phyloP scores from a whole-genome alignment of 2,888 invertebrate genomes.

The Listrodromus nycthemerus region DNA sequence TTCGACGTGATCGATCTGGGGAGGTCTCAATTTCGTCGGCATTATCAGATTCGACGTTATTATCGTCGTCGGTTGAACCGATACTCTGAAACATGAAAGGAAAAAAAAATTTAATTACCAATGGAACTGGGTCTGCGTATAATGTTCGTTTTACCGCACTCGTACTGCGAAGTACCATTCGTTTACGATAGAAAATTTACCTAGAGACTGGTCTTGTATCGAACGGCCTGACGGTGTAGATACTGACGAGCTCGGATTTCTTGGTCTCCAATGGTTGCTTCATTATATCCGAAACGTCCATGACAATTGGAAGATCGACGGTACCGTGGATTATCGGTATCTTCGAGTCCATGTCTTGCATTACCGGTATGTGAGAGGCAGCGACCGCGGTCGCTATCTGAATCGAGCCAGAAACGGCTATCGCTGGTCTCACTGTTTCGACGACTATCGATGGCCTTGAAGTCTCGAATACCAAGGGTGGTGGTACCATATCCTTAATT shows the following conservation, averaged over 20 bases:
- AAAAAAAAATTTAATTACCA: too few species aligned
- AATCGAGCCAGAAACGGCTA: slow-evolving; percentile 82
- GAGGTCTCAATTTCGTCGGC: slow-evolving; percentile 74
- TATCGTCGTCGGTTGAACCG: slow-evolving; percentile 77
- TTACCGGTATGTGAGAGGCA: slow-evolving; percentile 81
- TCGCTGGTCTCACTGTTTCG: slow-evolving; percentile 78
- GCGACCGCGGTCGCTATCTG: slow-evolving; percentile 82
- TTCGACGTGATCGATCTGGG: slow-evolving; percentile 72
- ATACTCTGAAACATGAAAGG: slow-evolving; percentile 70
- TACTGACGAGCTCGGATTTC: slow-evolving; percentile 79
- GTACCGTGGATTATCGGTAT: slow-evolving; percentile 83
- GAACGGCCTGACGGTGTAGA: slow-evolving; percentile 81
- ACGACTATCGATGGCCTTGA: slow-evolving; percentile 75
- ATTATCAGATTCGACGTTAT: slow-evolving; percentile 75
- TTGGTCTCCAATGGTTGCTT: slow-evolving; percentile 75
- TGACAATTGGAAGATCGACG: slow-evolving; percentile 81
- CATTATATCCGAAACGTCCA: slow-evolving; percentile 80
- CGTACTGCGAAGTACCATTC: too few species aligned
- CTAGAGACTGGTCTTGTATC: slow-evolving; percentile 79
- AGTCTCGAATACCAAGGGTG: slow-evolving; percentile 76
- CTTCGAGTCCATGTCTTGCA: slow-evolving; percentile 82
- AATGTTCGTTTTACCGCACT: too few species aligned
- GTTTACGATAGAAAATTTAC: slow-evolving; percentile 62
- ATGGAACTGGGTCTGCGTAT: too few species aligned
- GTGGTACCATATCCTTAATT: slow-evolving; percentile 81